These are phyloP conservation scores for Xylocopa sonorina DNA, from an alignment of 1,140 invertebrate species.

Conservation along the genomic window DNA sequence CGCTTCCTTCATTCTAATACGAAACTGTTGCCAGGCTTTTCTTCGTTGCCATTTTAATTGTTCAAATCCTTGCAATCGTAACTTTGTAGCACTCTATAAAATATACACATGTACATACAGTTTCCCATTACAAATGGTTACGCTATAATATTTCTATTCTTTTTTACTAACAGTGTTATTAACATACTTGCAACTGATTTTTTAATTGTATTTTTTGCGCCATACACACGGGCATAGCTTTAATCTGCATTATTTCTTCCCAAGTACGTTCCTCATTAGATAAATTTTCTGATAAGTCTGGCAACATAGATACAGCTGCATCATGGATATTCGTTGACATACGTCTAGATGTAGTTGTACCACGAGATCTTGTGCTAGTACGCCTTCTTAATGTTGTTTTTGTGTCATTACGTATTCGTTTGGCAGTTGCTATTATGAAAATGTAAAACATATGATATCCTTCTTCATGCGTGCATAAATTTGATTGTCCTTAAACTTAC, in stretches of 20 bases:
- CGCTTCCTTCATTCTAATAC: conserved; percentile 84
- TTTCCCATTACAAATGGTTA: conserved; percentile 10
- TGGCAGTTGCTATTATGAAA: conserved; percentile 79
- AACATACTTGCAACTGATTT: conserved; percentile 87
- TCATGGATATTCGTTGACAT: conserved; percentile 86
- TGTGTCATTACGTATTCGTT: conserved; percentile 80
- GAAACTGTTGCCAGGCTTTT: conserved; percentile 86
- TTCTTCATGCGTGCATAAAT: background rate
- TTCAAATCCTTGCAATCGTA: conserved; percentile 89
- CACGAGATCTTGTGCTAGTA: conserved; percentile 85
- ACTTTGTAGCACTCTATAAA: conserved; percentile 88
- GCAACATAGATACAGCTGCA: conserved; percentile 88
- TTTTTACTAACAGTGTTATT: background rate
- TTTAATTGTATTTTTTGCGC: conserved; percentile 90
- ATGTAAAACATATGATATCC: background rate
- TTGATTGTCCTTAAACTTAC: conserved; percentile 76
- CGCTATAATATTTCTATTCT: background rate
- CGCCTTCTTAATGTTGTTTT: conserved; percentile 83
- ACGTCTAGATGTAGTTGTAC: conserved; percentile 85
- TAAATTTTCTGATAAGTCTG: conserved; percentile 89
- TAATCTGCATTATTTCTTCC: conserved; percentile 93
- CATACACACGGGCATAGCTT: conserved; percentile 91
- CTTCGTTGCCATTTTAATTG: conserved; percentile 89
- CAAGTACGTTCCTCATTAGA: conserved; percentile 92
- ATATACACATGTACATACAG: background rate